Evolutionary conservation across 2,113 vertebrate genomes (phyloP).

Genomic region (Onychostruthus taczanowskii): DNA sequence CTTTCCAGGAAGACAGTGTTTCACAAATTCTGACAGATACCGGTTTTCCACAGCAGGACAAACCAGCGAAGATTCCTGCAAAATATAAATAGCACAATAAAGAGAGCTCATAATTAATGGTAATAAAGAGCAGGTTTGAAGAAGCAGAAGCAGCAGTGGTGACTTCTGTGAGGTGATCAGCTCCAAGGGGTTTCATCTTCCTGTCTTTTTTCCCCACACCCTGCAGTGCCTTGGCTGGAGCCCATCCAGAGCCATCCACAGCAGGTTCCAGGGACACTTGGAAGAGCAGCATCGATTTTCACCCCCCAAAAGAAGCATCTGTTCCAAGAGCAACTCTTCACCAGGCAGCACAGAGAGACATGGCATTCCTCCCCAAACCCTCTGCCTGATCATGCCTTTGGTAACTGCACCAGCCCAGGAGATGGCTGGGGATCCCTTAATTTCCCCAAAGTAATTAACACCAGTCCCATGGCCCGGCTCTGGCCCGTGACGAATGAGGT

Average conservation of each 20-base stretch:
- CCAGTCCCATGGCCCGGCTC: fast-evolving
- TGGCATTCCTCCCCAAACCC: neutral
- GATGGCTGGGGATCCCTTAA: neutral
- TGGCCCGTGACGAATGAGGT: neutral
- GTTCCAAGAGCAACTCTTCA: neutral
- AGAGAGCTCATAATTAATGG: neutral
- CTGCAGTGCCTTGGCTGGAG: neutral
- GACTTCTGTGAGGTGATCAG: neutral
- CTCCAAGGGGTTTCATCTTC: neutral
- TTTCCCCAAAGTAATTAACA: neutral
- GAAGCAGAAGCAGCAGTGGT: neutral
- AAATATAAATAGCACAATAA: neutral
- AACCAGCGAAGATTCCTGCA: neutral
- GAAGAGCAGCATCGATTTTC: neutral
- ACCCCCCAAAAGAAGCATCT: neutral
- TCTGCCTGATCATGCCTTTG: neutral
- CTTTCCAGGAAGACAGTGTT: neutral
- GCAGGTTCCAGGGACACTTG: neutral
- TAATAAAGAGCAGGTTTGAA: neutral
- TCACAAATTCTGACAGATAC: neutral
- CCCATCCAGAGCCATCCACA: neutral
- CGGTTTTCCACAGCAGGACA: neutral
- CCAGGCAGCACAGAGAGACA: neutral
- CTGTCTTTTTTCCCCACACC: neutral
- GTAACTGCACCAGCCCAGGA: neutral